Conservation (phyloP, 2,113 vertebrate species). For the cat (Felis catus) region DNA sequence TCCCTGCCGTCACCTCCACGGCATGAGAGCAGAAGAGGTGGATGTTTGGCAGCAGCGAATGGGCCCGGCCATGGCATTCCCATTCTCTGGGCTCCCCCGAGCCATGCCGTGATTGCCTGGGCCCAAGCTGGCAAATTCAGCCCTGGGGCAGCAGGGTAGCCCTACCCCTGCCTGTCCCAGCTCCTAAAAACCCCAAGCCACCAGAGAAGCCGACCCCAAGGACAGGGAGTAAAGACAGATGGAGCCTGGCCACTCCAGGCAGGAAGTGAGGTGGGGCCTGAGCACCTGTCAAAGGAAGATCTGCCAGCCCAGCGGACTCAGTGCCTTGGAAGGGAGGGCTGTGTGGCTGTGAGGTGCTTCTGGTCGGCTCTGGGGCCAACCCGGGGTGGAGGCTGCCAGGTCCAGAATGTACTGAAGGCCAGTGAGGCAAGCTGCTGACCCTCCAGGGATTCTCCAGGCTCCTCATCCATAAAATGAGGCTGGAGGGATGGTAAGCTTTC, state of each 20-base stretch:
- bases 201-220: background rate
- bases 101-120: background rate
- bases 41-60: background rate
- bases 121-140: background rate
- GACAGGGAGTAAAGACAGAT: background rate
- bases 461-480: background rate
- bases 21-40: background rate
- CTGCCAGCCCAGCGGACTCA: background rate
- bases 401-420: background rate
- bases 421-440: background rate
- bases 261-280: background rate
- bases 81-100: background rate
- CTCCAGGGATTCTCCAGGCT: background rate
- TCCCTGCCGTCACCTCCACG: no score
- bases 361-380: background rate
- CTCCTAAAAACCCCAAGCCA: background rate
- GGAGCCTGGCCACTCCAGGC: background rate
- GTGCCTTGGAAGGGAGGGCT: background rate
- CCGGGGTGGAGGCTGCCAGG: background rate
- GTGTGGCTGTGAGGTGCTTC: background rate
- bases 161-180: background rate
- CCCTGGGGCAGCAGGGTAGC: background rate
- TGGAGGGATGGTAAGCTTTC: background rate
- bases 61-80: background rate
- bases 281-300: background rate